phyloP scores from a whole-genome alignment of 2,113 vertebrate genomes.

The Sciurus niger region DNA sequence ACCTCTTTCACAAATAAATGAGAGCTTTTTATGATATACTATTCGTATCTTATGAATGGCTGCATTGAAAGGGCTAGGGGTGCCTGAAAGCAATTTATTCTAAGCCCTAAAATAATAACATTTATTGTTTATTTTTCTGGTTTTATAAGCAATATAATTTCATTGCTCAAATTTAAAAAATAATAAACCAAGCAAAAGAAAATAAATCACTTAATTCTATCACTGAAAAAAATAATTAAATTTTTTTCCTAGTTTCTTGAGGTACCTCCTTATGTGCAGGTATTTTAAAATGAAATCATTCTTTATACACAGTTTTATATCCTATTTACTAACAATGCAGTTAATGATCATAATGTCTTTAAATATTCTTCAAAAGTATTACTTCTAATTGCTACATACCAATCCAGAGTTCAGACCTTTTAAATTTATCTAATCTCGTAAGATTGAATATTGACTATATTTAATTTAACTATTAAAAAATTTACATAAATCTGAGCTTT shows the following conservation, averaged over 20 bases:
- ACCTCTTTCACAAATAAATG: slow-evolving; percentile 58
- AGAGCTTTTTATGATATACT: slow-evolving; percentile 22
- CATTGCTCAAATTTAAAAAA: slow-evolving; percentile 28
- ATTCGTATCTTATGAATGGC: slow-evolving; percentile 17
- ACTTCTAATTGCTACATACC: neutral
- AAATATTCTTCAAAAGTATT: slow-evolving; percentile 53
- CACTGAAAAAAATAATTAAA: slow-evolving; percentile 48
- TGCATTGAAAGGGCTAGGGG: slow-evolving; percentile 19
- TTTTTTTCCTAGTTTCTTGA: slow-evolving; percentile 27
- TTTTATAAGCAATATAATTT: slow-evolving; percentile 27
- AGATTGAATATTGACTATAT: slow-evolving; percentile 28
- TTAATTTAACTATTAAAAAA: slow-evolving; percentile 38
- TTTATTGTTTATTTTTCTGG: slow-evolving; percentile 41
- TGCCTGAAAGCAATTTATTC: neutral
- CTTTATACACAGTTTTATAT: neutral
- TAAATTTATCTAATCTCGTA: slow-evolving; percentile 10
- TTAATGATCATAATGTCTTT: slow-evolving; percentile 6
- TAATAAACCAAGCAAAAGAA: slow-evolving; percentile 34
- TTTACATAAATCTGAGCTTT: neutral
- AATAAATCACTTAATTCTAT: neutral
- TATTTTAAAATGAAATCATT: slow-evolving; percentile 49
- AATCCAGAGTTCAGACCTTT: neutral
- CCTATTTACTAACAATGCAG: neutral
- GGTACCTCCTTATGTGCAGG: neutral
- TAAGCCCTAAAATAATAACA: neutral